Evolutionary conservation across 2,888 invertebrate genomes (phyloP).

Genomic region (Aporophyla lueneburgensis): DNA sequence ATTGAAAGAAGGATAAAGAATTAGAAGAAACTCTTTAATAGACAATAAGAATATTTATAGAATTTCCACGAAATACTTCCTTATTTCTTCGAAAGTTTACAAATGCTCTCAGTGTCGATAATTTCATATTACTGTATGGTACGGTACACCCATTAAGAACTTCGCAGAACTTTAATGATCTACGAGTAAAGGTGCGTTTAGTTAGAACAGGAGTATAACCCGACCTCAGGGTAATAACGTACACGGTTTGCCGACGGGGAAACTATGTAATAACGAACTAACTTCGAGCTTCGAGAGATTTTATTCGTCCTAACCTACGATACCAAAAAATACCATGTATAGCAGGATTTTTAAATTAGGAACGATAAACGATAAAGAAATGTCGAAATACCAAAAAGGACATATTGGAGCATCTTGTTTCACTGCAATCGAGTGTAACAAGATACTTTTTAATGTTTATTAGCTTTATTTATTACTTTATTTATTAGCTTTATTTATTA

Average conservation of each 20-base stretch:
- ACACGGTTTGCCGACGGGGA: not conserved
- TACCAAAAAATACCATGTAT: not conserved
- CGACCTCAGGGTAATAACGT: constrained; percentile 1
- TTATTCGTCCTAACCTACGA: not conserved
- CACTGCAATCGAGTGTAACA: not conserved
- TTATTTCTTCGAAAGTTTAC: constrained; percentile 11
- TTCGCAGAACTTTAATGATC: constrained; percentile 46
- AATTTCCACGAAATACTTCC: too few species aligned
- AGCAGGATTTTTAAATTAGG: not conserved
- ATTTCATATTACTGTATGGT: constrained; percentile 25
- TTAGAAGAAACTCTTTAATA: not conserved
- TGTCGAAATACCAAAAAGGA: not conserved
- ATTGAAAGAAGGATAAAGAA: not conserved
- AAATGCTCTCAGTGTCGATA: constrained; percentile 31
- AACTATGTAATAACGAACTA: not conserved
- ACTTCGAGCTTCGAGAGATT: constrained; percentile 5
- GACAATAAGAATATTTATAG: not conserved
- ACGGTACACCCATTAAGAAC: constrained; percentile 28
- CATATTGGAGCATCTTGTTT: not conserved
- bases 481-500: too few species aligned
- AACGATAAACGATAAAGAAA: too few species aligned
- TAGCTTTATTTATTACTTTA: too few species aligned
- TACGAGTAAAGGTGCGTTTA: constrained; percentile 10
- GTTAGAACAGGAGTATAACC: constrained; percentile 23
- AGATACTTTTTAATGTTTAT: too few species aligned